A percentile compares a stretch with the other conserved stretches of the same genome.
Conservation (phyloP, 2,888 invertebrate genomes). For the Eupithecia subumbrata region DNA sequence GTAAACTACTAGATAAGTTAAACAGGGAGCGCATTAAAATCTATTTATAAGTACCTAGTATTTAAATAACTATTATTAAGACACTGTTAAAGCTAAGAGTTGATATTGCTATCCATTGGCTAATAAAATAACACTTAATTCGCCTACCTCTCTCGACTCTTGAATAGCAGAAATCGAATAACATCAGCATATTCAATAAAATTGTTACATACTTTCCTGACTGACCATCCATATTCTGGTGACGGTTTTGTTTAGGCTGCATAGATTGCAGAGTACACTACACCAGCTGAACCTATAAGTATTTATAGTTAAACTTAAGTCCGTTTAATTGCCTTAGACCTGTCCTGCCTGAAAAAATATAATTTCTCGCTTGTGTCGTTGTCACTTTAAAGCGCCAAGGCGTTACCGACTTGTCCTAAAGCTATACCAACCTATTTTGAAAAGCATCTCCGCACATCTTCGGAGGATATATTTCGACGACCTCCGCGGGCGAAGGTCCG, state of each 20-base stretch:
- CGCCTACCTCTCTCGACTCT: not conserved
- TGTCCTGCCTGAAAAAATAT: not conserved
- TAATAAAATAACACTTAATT: not conserved
- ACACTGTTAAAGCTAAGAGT: not conserved
- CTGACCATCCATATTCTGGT: not conserved
- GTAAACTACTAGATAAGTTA: constrained; percentile 30
- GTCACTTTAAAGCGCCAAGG: too few relatives aligned
- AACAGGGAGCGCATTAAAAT: not conserved
- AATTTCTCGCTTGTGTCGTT: not conserved
- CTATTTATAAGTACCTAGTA: constrained; percentile 1
- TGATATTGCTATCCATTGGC: constrained; percentile 3
- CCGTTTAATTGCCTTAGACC: too few relatives aligned
- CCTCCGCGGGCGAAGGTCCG: too few relatives aligned
- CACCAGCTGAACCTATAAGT: not conserved
- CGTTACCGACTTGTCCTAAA: too few relatives aligned
- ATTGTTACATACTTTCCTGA: not conserved
- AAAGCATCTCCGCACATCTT: not conserved
- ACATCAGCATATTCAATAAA: not conserved
- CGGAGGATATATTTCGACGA: too few relatives aligned
- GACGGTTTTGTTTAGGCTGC: not conserved
- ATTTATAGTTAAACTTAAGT: not conserved
- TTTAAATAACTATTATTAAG: not conserved
- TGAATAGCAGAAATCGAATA: not conserved
- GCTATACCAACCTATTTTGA: not conserved
- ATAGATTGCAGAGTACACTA: not conserved